Evolutionary conservation across 2,888 invertebrate genomes (phyloP).

Genomic region (Tiliacea citrago): DNA sequence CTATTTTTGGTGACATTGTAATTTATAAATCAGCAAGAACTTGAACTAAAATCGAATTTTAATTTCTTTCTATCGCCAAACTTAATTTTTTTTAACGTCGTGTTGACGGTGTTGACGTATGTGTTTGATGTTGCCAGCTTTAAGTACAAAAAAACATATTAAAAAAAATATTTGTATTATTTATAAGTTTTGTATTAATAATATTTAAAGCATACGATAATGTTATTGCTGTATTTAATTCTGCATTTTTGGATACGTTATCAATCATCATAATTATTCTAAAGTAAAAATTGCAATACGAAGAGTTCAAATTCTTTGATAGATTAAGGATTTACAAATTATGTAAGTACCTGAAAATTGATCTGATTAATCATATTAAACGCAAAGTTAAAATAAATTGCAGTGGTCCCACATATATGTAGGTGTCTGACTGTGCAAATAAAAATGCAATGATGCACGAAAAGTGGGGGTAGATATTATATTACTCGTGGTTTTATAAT

Average conservation of each 20-base stretch:
- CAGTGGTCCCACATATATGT: neutral
- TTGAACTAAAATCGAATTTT: conserved; percentile 34
- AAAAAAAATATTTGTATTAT: neutral
- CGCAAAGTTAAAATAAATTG: neutral
- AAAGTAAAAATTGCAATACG: neutral
- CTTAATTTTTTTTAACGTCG: conserved; percentile 55
- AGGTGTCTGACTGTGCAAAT: neutral
- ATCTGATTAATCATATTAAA: neutral
- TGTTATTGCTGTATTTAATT: too few species aligned
- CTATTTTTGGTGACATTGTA: conserved; percentile 53
- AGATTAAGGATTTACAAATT: neutral
- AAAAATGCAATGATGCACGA: neutral
- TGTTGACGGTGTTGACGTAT: conserved; percentile 55
- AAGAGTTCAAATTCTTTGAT: neutral
- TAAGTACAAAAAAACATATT: too few species aligned
- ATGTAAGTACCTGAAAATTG: too few species aligned
- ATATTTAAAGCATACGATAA: too few species aligned
- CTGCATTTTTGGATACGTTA: neutral
- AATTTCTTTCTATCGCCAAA: conserved; percentile 32
- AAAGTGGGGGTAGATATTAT: conserved; percentile 2
- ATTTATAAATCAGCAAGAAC: conserved; percentile 46
- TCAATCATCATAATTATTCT: neutral
- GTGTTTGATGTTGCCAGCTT: conserved; percentile 37
- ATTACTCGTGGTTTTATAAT: neutral
- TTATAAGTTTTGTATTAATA: too few species aligned